Evolutionary conservation across 2,888 invertebrate species (phyloP), one percentile per base, ranked within the genome.

Genomic region (Xylota sylvarum): DNA sequence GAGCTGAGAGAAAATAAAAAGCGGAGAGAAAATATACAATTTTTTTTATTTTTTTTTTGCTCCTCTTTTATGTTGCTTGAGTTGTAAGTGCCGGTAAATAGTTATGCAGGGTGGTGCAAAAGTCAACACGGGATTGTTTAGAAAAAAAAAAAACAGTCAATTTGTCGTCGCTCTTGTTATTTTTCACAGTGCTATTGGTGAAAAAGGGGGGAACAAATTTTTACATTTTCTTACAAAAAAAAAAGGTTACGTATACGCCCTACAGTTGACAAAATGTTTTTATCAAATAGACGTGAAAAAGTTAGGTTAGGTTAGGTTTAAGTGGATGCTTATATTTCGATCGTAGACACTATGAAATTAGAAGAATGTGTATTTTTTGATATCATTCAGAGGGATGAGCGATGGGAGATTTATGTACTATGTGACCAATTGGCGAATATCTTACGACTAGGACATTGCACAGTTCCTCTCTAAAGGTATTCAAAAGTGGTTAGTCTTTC

Each of bases 1-100:
- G 43, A 72, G 48, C 14, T n/a, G 56, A 48, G 52, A 43, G 37
- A 2, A 43, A 55, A 32, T 14, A 73, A 27, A 27, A 19, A 62
- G 35, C 37, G 37, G 37, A 62, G 17, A 67, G 19, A 62, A 60
- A 46, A 40, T 46, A 52, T 43, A 37, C 48, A n/a, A n/a, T 17
- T 17, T 19, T 27, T 5, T 46, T 2, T 30, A 9, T 6, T n/a
- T 40, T 19, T 7, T 14, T 69, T 35, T 27, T 27, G 27, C 58
- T 58, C 9, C 27, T 14, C 46, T 9, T 73, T 58, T 65, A 43
- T 82, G 43, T 10, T 67, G 69, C 40, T 65, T 50, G 48, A 55
- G 52, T 40, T 65, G 60, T 69, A 74, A 84, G 69, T 74, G 74
- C 46, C 74, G 64, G 84, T 79, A 74, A 79, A 84, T 80, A 79